Base-by-base conservation (phyloP, 2,797 vertebrate genomes). In the Hozukius guyotensis region DNA sequence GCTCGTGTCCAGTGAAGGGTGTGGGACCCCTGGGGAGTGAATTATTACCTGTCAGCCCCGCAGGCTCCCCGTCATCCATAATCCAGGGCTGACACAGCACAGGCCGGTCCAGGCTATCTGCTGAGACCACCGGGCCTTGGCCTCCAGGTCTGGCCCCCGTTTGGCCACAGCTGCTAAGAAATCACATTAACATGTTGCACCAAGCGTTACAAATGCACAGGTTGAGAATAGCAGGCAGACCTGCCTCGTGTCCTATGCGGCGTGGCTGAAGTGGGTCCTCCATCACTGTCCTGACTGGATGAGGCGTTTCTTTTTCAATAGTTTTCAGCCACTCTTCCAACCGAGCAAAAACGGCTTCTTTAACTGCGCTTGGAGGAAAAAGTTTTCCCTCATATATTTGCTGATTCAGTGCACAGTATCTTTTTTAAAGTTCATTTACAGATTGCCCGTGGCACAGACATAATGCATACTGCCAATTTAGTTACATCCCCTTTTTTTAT, bases 1-100 rank as follows among this genome's bases (percentile, higher is more conserved):
- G 76, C 79, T 82, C 69, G 88, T 89, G 91, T 94, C 91, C 93
- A 92, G 81, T 72, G 84, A 86, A 87, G 82, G 89, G 87, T 93
- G 86, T 86, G 64, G 74, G 90, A 92, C 91, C 94, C 92, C 92
- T 80, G 88, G 93, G 92, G 95, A 94, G 93, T 95, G 95, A 96
- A 94, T 96, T 95, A 96, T 96, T 95, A 95, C 95, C 95, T 94
- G 94, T 93, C 95, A 95, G 83, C 72, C 85, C 77, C 2, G 27
- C 80, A 83, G 87, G 88, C 90, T 80, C 85, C 62, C 66, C 61
- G 78, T 88, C 94, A 94, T 95, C 93, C 89, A 96, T 96, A 95
- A 96, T 91, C 84, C 84, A 29, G 75, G 72, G 81, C 90, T 93
- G 91, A 94, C 90, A 75, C 84, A 69, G 87, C 90, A 87, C 87